Percentiles rank a stretch among this genome's conserved stretches.
These are phyloP conservation scores for Athrips mouffetella DNA, from an alignment of 2,888 invertebrate genomes.

Conservation along the genomic window DNA sequence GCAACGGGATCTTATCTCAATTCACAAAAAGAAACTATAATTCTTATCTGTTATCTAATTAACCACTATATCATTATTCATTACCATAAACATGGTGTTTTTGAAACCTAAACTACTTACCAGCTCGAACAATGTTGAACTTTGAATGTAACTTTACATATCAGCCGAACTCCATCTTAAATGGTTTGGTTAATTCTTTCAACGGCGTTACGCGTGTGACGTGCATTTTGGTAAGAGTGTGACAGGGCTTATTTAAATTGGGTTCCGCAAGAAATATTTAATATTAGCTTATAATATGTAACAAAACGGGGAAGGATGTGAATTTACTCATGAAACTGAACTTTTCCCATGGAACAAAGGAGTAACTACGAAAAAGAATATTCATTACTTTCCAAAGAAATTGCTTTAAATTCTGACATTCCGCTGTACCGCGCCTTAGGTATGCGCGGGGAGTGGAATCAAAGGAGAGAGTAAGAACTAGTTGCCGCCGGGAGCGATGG, in stretches of 20 bases:
- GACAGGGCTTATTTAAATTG: not conserved
- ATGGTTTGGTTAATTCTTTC: constrained; percentile 14
- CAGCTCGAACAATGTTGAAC: constrained; percentile 21
- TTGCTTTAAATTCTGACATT: too few relatives aligned
- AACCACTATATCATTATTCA: not conserved
- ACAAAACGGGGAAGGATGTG: too few relatives aligned
- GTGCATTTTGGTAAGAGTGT: not conserved
- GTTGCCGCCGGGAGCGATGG: too few relatives aligned
- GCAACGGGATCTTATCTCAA: not conserved
- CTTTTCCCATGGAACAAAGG: too few relatives aligned
- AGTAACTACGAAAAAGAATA: too few relatives aligned
- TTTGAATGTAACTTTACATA: constrained; percentile 28
- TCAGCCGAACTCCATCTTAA: constrained; percentile 29
- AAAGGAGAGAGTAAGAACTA: too few relatives aligned
- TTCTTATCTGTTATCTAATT: constrained; percentile 3
- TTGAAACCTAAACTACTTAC: constrained; percentile 4
- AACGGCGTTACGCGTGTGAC: not conserved
- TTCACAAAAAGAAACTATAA: not conserved
- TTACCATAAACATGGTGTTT: constrained; percentile 2
- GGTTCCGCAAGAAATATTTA: not conserved
- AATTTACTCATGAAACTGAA: too few relatives aligned
- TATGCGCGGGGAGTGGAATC: too few relatives aligned
- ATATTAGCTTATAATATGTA: too few relatives aligned
- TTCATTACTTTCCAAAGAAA: too few relatives aligned
- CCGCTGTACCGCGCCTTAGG: too few relatives aligned